Percentiles rank a stretch among this genome's conserved stretches.
These are phyloP conservation scores for Rhinoraja longicauda DNA, from an alignment of 2,797 vertebrate species.

Conservation along the genomic window DNA sequence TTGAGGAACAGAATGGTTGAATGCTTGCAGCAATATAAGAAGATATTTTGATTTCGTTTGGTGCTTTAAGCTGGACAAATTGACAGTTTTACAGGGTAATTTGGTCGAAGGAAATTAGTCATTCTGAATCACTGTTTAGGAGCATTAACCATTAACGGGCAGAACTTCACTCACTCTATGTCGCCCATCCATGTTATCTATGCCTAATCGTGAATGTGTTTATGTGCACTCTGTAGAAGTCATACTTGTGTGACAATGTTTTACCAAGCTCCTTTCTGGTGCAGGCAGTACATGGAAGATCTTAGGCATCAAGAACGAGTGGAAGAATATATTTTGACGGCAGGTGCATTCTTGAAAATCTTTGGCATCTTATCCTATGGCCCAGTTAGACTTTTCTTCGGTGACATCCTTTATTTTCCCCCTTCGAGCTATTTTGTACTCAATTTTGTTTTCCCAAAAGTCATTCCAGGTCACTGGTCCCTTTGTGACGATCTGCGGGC, in stretches of 20 bases:
- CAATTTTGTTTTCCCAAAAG: conserved; percentile 26
- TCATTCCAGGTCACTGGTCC: conserved; percentile 30
- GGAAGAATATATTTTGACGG: conserved; percentile 13
- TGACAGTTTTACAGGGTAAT: background rate
- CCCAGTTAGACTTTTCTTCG: conserved; percentile 15
- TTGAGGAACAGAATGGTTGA: background rate
- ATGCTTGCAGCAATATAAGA: background rate
- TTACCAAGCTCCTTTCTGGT: background rate
- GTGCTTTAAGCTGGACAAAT: background rate
- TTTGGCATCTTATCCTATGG: conserved; percentile 16
- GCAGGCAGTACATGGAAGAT: background rate
- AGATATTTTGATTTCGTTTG: background rate
- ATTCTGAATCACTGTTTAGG: background rate
- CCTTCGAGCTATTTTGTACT: conserved; percentile 9
- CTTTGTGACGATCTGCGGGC: background rate
- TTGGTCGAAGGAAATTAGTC: background rate
- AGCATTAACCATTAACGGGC: background rate
- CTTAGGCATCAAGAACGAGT: background rate
- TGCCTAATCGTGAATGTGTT: background rate
- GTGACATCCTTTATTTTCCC: background rate
- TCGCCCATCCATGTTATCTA: background rate
- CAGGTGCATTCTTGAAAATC: conserved; percentile 8
- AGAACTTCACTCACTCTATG: background rate
- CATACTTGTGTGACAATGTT: background rate
- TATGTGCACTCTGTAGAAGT: background rate